These are phyloP conservation scores for Papilio polytes DNA, from an alignment of 1,140 invertebrate species.

Conservation along the genomic window DNA sequence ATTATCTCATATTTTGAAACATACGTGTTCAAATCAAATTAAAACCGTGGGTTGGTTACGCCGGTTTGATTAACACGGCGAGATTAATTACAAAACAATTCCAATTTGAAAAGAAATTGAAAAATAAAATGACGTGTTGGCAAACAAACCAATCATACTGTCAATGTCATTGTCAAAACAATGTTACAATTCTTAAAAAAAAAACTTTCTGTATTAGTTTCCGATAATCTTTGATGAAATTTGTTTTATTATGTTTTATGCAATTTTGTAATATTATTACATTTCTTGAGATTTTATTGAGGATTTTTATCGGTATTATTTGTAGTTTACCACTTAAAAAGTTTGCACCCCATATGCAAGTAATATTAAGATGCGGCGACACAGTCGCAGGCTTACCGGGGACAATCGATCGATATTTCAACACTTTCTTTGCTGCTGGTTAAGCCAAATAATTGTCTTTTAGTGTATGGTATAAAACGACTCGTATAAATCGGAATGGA, in stretches of 20 bases:
- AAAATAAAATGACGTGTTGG: background rate
- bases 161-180: background rate
- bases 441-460: background rate
- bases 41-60: background rate
- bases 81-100: background rate
- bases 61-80: background rate
- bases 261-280: too few relatives aligned
- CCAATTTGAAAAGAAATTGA: background rate
- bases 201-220: background rate
- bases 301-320: too few relatives aligned
- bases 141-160: background rate
- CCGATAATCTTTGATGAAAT: too few relatives aligned
- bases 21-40: background rate
- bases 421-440: slow-evolving; percentile 16
- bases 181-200: background rate
- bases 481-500: slow-evolving; percentile 63
- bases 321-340: too few relatives aligned
- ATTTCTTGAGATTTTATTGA: too few relatives aligned
- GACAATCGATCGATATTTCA: slow-evolving; percentile 70
- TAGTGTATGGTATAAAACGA: slow-evolving; percentile 28
- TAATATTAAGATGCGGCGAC: background rate
- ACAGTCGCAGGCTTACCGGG: slow-evolving; percentile 6
- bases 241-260: too few relatives aligned
- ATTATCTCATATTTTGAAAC: slow-evolving; percentile 4
- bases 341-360: background rate